A percentile compares a stretch with the other conserved stretches of the same genome.
These are phyloP conservation scores for Chrysemys picta DNA, from an alignment of 2,113 vertebrate species.

Conservation along the genomic window DNA sequence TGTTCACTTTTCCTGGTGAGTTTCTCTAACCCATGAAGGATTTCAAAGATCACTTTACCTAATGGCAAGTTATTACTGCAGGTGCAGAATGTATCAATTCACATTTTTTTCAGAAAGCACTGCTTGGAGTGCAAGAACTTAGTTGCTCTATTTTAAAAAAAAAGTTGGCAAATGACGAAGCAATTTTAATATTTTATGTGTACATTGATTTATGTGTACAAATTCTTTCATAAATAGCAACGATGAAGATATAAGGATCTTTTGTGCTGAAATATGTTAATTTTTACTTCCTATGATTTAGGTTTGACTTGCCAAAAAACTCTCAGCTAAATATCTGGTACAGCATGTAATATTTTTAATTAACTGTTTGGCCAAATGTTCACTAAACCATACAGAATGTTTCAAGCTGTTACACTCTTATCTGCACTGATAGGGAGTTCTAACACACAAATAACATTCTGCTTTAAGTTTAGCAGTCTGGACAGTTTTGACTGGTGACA, in stretches of 20 bases:
- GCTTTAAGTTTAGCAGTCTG: not conserved
- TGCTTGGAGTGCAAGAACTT: not conserved
- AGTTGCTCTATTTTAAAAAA: not conserved
- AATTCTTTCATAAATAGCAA: not conserved
- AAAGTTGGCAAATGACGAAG: not conserved
- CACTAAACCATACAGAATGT: not conserved
- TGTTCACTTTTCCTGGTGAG: not conserved
- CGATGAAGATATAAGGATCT: not conserved
- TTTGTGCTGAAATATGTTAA: conserved; percentile 20
- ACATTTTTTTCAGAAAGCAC: not conserved
- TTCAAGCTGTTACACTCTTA: conserved; percentile 25
- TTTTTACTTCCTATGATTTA: conserved; percentile 24
- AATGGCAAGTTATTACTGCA: not conserved
- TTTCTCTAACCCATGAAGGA: not conserved
- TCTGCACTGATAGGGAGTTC: not conserved
- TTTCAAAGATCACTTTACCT: not conserved
- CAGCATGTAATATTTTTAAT: not conserved
- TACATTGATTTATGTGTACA: not conserved
- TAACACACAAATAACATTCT: not conserved
- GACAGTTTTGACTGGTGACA: not conserved
- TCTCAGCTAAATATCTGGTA: not conserved
- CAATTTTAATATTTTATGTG: not conserved
- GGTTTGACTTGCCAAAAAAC: not conserved
- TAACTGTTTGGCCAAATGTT: conserved; percentile 28
- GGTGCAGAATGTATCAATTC: not conserved